A percentile compares a stretch with the other conserved stretches of the same genome.
Conservation (phyloP, 2,797 vertebrate species). For the Urocyon cinereoargenteus region DNA sequence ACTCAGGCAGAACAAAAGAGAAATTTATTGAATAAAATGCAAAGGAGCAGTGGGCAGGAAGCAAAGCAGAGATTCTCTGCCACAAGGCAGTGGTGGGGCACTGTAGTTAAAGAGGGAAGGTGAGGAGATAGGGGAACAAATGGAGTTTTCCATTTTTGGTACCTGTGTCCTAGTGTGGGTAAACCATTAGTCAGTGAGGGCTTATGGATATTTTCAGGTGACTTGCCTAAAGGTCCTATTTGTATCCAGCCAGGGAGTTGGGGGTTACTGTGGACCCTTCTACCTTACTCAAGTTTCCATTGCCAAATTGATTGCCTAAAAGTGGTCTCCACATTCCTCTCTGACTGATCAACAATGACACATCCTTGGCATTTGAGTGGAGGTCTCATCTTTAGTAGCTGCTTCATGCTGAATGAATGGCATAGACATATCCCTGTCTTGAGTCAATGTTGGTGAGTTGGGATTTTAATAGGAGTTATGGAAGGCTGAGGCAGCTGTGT, state of each 20-base stretch:
- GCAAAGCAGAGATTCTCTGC: not conserved
- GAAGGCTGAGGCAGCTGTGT: not conserved
- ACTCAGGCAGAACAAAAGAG: not conserved
- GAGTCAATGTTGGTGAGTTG: not conserved
- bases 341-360: not conserved
- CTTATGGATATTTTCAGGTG: not conserved
- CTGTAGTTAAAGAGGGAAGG: not conserved
- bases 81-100: not conserved
- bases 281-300: not conserved
- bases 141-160: not conserved
- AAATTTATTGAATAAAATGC: not conserved
- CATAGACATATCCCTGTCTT: not conserved
- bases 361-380: not conserved
- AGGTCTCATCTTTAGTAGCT: not conserved
- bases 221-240: not conserved
- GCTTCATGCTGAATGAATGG: not conserved
- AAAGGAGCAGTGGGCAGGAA: not conserved
- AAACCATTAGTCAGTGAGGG: not conserved
- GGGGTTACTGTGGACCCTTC: not conserved
- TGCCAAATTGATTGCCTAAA: not conserved
- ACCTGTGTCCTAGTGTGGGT: not conserved
- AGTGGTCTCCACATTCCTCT: not conserved
- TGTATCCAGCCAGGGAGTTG: not conserved
- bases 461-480: not conserved
- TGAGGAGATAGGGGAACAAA: not conserved